Percentiles rank a stretch among this genome's conserved stretches.
phyloP scores from a whole-genome alignment of 2,797 vertebrate species.

The Scyliorhinus canicula region DNA sequence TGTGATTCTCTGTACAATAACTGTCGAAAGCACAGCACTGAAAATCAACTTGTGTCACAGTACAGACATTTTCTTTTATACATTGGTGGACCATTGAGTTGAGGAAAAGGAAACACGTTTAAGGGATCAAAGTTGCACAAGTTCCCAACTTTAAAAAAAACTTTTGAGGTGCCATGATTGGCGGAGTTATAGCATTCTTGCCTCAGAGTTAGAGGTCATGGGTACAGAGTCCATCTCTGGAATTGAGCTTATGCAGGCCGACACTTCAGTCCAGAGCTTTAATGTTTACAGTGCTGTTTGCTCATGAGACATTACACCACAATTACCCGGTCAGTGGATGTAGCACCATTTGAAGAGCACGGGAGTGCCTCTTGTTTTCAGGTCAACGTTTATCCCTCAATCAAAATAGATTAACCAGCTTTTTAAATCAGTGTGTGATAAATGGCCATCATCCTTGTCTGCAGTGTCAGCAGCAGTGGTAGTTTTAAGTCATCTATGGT shows the following conservation, averaged over 20 bases:
- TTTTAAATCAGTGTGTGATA: neutral
- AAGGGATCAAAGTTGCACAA: neutral
- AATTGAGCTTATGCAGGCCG: neutral
- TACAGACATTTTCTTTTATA: no score
- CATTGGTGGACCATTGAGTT: neutral
- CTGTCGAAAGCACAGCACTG: no score
- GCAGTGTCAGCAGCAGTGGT: no score
- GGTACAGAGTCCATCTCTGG: neutral
- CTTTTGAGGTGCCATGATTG: neutral
- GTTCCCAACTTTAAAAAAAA: neutral
- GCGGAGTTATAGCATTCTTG: neutral
- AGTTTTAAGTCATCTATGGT: no score
- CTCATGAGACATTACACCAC: no score
- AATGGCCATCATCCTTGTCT: neutral
- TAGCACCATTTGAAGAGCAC: neutral
- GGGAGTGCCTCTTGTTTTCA: neutral
- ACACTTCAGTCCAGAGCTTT: neutral
- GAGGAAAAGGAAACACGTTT: neutral
- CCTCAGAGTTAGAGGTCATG: neutral
- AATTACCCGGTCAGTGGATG: neutral
- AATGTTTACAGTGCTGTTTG: no score
- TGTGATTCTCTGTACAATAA: no score
- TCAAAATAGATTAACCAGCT: neutral
- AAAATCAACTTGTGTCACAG: no score
- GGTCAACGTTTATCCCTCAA: neutral